These are phyloP conservation scores for Picus viridis DNA, from an alignment of 2,797 vertebrate genomes.

Conservation along the genomic window DNA sequence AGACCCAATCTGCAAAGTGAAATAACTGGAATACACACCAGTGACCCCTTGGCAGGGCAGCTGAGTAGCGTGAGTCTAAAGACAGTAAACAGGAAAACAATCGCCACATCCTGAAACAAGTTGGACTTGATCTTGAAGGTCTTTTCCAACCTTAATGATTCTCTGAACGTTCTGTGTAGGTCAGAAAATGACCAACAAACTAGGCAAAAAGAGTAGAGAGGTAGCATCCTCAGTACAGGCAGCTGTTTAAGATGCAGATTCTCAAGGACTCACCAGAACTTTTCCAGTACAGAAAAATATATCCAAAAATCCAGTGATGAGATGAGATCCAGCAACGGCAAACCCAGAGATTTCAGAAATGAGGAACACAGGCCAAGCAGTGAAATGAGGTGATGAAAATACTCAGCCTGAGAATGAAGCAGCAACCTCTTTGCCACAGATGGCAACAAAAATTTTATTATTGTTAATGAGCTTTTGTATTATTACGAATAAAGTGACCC, in stretches of 20 bases:
- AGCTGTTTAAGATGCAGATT: fast-evolving
- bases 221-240: fast-evolving
- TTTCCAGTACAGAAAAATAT: neutral
- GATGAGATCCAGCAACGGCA: neutral
- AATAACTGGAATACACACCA: neutral
- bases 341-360: neutral
- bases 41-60: neutral
- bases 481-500: neutral
- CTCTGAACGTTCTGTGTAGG: too few relatives aligned
- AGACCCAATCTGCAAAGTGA: neutral
- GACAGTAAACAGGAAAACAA: neutral
- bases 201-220: neutral
- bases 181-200: fast-evolving
- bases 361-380: neutral
- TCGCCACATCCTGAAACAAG: neutral
- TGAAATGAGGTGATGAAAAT: neutral
- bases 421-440: neutral
- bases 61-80: neutral
- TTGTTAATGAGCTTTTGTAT: neutral
- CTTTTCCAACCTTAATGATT: too few relatives aligned
- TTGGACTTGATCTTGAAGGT: too few relatives aligned
- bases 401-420: neutral
- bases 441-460: neutral
- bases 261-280: neutral
- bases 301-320: neutral